phyloP scores from a whole-genome alignment of 2,113 vertebrate species.

The Bungarus multicinctus region DNA sequence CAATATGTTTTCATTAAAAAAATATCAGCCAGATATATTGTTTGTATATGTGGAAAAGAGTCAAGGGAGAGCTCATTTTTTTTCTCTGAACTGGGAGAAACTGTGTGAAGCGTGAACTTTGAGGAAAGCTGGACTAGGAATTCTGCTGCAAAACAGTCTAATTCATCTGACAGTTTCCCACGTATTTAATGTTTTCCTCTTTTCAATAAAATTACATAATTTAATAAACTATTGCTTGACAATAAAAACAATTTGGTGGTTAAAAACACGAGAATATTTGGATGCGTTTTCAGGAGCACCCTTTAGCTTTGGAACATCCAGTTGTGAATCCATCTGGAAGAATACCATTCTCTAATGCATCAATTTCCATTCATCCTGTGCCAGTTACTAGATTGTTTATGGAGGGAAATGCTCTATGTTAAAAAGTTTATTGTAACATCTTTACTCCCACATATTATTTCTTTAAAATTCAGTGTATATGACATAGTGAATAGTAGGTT shows the following conservation, averaged over 20 bases:
- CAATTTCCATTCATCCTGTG: conserved; percentile 25
- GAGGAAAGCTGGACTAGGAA: not conserved
- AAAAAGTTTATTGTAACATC: not conserved
- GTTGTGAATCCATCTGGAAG: not conserved
- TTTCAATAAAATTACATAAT: not conserved
- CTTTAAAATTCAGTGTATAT: not conserved
- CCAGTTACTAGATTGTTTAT: not conserved
- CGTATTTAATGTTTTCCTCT: not conserved
- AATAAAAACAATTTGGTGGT: not conserved
- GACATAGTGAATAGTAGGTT: not conserved
- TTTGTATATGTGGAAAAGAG: not conserved
- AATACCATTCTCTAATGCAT: not conserved
- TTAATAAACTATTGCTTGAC: not conserved
- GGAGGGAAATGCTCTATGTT: not conserved
- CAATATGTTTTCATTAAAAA: not conserved
- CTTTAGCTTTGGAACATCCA: not conserved
- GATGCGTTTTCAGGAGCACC: not conserved
- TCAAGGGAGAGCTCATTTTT: not conserved
- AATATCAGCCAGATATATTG: not conserved
- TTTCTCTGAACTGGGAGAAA: not conserved
- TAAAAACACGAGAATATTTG: not conserved
- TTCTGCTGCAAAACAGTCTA: not conserved
- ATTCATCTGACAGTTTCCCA: not conserved
- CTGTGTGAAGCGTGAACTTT: not conserved
- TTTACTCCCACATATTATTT: not conserved